A percentile compares a stretch with the other conserved stretches of the same genome.
These are phyloP conservation scores for Peromyscus californicus DNA, from an alignment of 2,113 vertebrate genomes.

Conservation along the genomic window DNA sequence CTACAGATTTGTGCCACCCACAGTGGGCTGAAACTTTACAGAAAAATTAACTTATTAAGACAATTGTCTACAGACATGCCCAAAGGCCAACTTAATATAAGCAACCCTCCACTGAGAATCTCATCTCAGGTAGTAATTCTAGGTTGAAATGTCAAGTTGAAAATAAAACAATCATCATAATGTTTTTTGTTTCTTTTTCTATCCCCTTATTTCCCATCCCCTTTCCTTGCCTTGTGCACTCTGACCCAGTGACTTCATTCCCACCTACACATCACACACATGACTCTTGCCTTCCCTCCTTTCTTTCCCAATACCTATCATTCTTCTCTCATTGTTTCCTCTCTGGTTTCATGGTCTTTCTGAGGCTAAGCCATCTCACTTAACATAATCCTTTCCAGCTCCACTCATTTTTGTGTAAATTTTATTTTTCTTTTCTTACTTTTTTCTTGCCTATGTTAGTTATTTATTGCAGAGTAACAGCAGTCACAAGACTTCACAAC, in stretches of 20 bases:
- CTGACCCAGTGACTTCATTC: background rate
- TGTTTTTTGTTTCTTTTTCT: background rate
- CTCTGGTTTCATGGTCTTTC: background rate
- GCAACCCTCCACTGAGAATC: background rate
- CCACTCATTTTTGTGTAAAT: background rate
- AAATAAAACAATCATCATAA: background rate
- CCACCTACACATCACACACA: background rate
- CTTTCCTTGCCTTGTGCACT: background rate
- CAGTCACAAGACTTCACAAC: background rate
- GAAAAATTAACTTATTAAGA: background rate
- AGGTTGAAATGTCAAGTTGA: background rate
- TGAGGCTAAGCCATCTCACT: background rate
- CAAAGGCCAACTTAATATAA: background rate
- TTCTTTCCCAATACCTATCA: background rate
- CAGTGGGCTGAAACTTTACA: background rate
- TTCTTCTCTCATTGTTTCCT: background rate
- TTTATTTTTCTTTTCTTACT: background rate
- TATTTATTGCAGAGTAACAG: constrained; percentile 9
- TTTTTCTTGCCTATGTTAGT: background rate
- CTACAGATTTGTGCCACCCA: background rate
- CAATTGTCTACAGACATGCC: background rate
- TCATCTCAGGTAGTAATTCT: background rate
- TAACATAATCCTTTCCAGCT: background rate
- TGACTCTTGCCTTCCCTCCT: background rate
- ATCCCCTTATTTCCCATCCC: background rate